A percentile compares a stretch with the other conserved stretches of the same genome.
Evolutionary conservation across 2,888 invertebrate species (phyloP).

Genomic region (Trachelus iudaicus): DNA sequence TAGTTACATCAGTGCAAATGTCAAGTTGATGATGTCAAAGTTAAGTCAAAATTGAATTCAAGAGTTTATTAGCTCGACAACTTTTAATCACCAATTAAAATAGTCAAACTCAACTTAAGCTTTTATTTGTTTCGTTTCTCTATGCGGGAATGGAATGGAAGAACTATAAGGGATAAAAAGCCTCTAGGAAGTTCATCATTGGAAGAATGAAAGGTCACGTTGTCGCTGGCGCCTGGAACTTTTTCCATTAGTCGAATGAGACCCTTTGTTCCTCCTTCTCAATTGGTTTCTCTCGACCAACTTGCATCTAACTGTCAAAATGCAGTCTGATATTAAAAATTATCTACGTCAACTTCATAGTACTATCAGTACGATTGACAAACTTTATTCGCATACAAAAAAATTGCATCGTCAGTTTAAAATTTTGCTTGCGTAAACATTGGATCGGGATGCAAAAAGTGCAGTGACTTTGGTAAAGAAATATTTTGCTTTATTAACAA

Average conservation of each 20-base stretch:
- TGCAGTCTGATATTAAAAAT: background rate
- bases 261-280: too few species aligned
- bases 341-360: background rate
- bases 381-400: background rate
- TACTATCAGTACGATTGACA: background rate
- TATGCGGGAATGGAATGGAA: background rate
- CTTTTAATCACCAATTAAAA: background rate
- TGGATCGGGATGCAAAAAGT: background rate
- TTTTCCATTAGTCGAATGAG: slow-evolving; percentile 26
- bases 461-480: background rate
- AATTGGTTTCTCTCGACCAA: too few species aligned
- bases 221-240: slow-evolving; percentile 20
- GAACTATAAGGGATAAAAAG: background rate
- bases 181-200: slow-evolving; percentile 38
- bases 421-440: background rate
- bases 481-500: background rate
- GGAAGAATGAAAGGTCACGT: slow-evolving; percentile 39
- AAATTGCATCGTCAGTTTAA: background rate
- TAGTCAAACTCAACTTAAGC: too few species aligned
- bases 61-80: background rate
- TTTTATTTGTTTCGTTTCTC: background rate
- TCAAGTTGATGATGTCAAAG: background rate
- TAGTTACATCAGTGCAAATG: background rate
- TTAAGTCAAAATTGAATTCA: background rate
- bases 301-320: background rate